A percentile compares a stretch with the other conserved stretches of the same genome.
Conservation (phyloP, 2,113 vertebrate species). For the Erythrocercus mccallii region DNA sequence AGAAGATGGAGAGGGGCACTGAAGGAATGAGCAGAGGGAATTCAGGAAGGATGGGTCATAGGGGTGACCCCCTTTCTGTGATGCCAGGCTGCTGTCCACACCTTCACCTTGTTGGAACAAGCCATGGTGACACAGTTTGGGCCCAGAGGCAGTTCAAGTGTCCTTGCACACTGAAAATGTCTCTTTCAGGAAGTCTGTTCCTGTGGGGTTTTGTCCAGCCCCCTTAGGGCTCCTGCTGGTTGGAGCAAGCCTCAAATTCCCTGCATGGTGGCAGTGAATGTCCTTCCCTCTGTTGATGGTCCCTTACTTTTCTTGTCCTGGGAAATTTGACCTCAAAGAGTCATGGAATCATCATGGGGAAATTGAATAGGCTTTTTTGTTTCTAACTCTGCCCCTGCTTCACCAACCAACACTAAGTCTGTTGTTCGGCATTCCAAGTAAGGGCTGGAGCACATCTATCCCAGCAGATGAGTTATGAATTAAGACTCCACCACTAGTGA, state of each 20-base stretch:
- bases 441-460: neutral
- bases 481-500: neutral
- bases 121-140: neutral
- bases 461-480: neutral
- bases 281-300: neutral
- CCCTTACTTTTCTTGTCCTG: neutral
- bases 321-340: neutral
- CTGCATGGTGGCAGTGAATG: neutral
- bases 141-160: neutral
- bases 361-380: neutral
- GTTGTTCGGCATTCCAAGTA: neutral
- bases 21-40: neutral
- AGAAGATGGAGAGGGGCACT: neutral
- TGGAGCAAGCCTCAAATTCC: neutral
- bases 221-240: neutral
- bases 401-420: neutral
- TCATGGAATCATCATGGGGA: neutral
- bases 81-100: neutral
- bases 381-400: neutral
- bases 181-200: neutral
- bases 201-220: neutral
- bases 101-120: neutral
- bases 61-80: rapidly evolving
- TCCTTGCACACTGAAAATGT: neutral
- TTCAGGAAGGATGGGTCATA: neutral